phyloP scores from a whole-genome alignment of 2,113 vertebrate genomes.

The Nothobranchius furzeri region DNA sequence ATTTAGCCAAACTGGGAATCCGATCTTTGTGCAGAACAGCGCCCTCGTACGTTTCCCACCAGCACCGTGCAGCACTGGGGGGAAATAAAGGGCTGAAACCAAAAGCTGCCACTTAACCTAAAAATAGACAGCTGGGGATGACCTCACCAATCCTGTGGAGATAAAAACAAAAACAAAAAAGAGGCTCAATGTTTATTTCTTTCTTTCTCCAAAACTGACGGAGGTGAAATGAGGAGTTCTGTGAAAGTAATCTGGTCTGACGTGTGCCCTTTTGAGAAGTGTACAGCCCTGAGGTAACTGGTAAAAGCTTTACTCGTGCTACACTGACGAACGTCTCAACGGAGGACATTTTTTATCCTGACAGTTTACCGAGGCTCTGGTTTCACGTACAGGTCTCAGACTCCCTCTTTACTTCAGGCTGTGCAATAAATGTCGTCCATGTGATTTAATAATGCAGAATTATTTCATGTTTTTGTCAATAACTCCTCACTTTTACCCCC shows the following conservation, averaged over 20 bases:
- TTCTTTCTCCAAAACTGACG: slow-evolving; percentile 38
- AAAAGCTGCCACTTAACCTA: slow-evolving; percentile 22
- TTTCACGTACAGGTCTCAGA: no score
- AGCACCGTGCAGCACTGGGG: background rate
- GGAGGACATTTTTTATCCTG: slow-evolving; percentile 8
- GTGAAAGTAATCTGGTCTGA: slow-evolving; percentile 61
- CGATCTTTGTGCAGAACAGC: slow-evolving; percentile 49
- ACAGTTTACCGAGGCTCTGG: background rate
- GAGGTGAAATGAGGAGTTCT: slow-evolving; percentile 42
- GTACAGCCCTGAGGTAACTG: slow-evolving; percentile 25
- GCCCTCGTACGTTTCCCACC: slow-evolving; percentile 45
- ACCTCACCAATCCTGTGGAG: slow-evolving; percentile 47
- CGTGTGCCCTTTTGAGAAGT: slow-evolving; percentile 55
- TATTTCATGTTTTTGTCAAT: no score
- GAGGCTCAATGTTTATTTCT: slow-evolving; percentile 22
- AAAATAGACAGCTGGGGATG: slow-evolving; percentile 58
- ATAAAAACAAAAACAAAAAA: background rate
- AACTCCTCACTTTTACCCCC: no score
- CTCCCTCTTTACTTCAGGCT: background rate
- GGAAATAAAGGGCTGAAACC: slow-evolving; percentile 4
- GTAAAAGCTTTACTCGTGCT: slow-evolving; percentile 18
- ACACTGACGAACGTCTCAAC: background rate
- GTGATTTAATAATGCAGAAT: no score
- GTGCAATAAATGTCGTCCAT: background rate
- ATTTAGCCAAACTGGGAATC: background rate